phyloP scores from a whole-genome alignment of 2,113 vertebrate genomes.

The Lepisosteus oculatus region DNA sequence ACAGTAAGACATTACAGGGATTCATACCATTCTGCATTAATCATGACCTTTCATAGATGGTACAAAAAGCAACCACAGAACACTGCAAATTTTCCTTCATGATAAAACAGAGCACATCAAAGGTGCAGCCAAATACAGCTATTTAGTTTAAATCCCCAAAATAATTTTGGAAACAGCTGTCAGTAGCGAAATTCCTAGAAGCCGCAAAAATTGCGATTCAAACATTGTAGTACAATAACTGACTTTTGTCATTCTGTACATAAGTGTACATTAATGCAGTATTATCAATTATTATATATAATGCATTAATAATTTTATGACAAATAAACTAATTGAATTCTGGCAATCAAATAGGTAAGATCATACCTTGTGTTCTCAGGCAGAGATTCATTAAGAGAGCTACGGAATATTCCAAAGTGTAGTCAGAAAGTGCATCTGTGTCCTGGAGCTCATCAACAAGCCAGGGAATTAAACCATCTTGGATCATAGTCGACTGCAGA shows the following conservation, averaged over 20 bases:
- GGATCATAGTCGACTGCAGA: constrained; percentile 87
- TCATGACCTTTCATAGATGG: background rate
- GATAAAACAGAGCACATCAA: too few species aligned
- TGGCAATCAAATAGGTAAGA: background rate
- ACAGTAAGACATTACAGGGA: constrained; percentile 13
- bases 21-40: too few species aligned
- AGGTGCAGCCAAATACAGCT: too few species aligned
- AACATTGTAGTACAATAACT: too few species aligned
- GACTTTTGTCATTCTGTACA: too few species aligned
- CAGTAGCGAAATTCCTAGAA: background rate
- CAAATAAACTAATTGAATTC: too few species aligned
- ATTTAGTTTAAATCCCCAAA: too few species aligned
- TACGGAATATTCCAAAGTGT: constrained; percentile 81
- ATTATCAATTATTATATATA: too few species aligned
- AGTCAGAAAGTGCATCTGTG: constrained; percentile 84
- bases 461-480: constrained; percentile 81
- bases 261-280: too few species aligned
- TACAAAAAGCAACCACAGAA: background rate
- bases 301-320: too few species aligned
- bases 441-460: constrained; percentile 82
- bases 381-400: constrained; percentile 95
- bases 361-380: constrained; percentile 82
- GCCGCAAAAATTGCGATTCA: background rate
- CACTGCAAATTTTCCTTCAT: background rate
- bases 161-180: too few species aligned